Evolutionary conservation across 2,888 invertebrate genomes (phyloP), one percentile per base, ranked within the genome.

Genomic region (Ectemnius cavifrons): DNA sequence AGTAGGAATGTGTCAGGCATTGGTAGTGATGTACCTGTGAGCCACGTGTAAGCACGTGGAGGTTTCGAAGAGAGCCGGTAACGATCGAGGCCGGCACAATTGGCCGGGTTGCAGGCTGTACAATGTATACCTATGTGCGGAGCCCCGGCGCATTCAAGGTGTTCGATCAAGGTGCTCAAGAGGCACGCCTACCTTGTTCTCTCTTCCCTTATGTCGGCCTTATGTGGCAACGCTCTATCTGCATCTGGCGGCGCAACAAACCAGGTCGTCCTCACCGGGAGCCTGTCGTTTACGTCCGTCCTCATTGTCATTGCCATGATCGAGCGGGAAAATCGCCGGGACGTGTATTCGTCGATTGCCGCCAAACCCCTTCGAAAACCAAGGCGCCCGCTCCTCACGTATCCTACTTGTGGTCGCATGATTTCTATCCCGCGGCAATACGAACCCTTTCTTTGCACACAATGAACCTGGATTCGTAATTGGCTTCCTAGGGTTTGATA

Each of bases 261-360:
- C 37, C 64, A 66, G 73, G 67, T 77, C 74, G 77, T 61, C 70
- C 62, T 58, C 70, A 73, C 84, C 84, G 83, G 84, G 84, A 84
- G 66, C 77, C 73, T 63, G 76, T 84, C 80, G 81, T 84, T 83
- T 83, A 81, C 84, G 79, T 70, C 77, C 71, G 73, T 70, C 71
- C 37, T 80, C 82, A 68, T 79, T 27, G 76, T 68, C 67, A 69
- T 69, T 28, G 67, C 64, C 76, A 58, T 70, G 71, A 71, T 45
- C 70, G 16, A 62, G 20, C 79, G 66, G 66, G 79, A 75, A 71
- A 71, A 37, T 6, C 37, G 37, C 8, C 37, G 37, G 37, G 8
- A 8, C 37, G 37, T 37, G 37, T 37, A 11, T 37, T 6, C 37
- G 6, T 37, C 1, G 8, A 37, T 37, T 37, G 37, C 37, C 37